Conservation (phyloP, 1,140 invertebrate species). For the Sinonovacula constricta region DNA sequence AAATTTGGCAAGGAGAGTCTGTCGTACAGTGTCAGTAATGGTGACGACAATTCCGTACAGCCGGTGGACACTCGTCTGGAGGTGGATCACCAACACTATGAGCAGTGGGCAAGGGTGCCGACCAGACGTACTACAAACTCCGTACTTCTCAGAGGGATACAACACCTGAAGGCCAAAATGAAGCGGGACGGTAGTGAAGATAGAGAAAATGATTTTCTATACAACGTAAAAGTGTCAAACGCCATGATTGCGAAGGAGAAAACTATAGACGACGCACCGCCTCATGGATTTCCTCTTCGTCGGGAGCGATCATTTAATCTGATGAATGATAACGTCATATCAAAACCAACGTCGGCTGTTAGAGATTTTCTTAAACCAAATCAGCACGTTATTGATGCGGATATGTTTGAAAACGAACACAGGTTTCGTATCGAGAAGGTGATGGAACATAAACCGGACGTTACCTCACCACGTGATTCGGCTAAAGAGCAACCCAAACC, state of each 20-base stretch:
- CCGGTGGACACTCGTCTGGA: neutral
- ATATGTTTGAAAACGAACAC: conserved; percentile 5
- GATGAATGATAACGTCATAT: too few species aligned
- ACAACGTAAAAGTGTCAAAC: conserved; percentile 16
- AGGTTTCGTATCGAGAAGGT: neutral
- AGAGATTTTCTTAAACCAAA: conserved; percentile 29
- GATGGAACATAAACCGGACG: neutral
- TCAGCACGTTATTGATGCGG: conserved; percentile 31
- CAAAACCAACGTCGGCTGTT: neutral
- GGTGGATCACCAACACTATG: conserved; percentile 43
- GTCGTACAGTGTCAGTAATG: neutral
- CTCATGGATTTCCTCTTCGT: neutral
- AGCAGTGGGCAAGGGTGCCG: conserved; percentile 42
- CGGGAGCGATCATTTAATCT: neutral
- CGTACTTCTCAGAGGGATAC: conserved; percentile 23
- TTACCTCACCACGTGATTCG: neutral
- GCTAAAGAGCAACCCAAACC: neutral
- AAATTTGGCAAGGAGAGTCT: conserved; percentile 9
- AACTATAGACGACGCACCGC: neutral
- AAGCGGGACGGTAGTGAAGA: conserved; percentile 27
- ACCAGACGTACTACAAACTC: conserved; percentile 9
- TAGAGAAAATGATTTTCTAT: conserved; percentile 9
- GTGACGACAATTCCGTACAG: neutral
- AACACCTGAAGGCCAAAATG: conserved; percentile 20
- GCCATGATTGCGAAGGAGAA: conserved; percentile 23